phyloP scores from a whole-genome alignment of 53 echinoderm and acorn worm genomes.

The Holothuria scabra region DNA sequence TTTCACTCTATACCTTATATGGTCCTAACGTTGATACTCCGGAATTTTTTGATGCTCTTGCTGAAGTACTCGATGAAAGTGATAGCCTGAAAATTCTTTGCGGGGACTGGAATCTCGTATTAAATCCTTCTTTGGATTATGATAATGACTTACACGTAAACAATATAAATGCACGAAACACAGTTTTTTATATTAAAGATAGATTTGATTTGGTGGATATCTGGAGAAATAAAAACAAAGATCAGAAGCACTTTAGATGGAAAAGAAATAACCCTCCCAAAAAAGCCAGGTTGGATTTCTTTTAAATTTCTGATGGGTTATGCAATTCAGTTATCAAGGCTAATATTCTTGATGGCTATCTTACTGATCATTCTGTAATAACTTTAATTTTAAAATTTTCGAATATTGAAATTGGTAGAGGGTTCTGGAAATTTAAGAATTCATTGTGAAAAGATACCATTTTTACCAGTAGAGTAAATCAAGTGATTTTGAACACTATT shows the following conservation, averaged over 20 bases:
- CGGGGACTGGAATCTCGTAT: neutral
- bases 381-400: neutral
- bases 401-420: neutral
- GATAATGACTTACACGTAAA: neutral
- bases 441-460: too few species aligned
- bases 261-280: neutral
- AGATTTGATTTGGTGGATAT: conserved; percentile 14
- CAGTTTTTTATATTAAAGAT: neutral
- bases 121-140: too few species aligned
- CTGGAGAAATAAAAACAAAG: conserved; percentile 7
- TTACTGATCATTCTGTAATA: neutral
- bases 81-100: neutral
- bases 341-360: neutral
- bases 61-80: neutral
- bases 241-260: too few species aligned
- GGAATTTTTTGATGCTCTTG: neutral
- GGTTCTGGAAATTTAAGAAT: neutral
- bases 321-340: too few species aligned
- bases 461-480: too few species aligned
- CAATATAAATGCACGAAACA: neutral
- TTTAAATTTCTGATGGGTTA: neutral
- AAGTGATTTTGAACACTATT: too few species aligned
- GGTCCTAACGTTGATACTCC: neutral
- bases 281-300: neutral
- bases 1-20: neutral